A percentile compares a stretch with the other conserved stretches of the same genome.
phyloP scores from a whole-genome alignment of 2,888 invertebrate species.

The Vannuccia rotundouncinata region DNA sequence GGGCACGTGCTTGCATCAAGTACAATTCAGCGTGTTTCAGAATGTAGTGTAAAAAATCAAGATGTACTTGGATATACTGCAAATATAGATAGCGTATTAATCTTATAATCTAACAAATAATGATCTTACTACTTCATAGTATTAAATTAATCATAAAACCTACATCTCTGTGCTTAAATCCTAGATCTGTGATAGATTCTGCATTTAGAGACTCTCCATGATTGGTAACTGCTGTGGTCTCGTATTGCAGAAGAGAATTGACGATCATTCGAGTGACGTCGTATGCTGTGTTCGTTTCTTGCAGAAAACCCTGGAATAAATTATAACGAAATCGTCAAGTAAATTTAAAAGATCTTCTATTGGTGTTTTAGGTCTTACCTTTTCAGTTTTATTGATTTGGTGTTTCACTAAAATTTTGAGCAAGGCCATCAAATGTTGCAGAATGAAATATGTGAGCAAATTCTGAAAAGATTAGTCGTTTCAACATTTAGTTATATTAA shows the following conservation, averaged over 20 bases:
- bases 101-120: neutral
- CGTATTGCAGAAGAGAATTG: slow-evolving; percentile 56
- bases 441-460: slow-evolving; percentile 55
- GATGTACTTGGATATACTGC: slow-evolving; percentile 57
- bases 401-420: slow-evolving; percentile 56
- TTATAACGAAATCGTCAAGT: too few species aligned
- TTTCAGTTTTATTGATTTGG: slow-evolving; percentile 56
- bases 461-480: slow-evolving; percentile 53
- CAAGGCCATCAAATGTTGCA: slow-evolving; percentile 56
- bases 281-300: slow-evolving; percentile 57
- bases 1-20: slow-evolving; percentile 56
- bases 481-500: too few species aligned
- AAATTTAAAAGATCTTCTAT: too few species aligned
- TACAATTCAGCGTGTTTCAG: slow-evolving; percentile 58
- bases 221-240: slow-evolving; percentile 48
- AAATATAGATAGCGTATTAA: slow-evolving; percentile 38
- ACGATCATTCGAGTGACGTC: slow-evolving; percentile 58
- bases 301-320: slow-evolving; percentile 52
- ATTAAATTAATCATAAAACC: too few species aligned
- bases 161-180: neutral
- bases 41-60: slow-evolving; percentile 58
- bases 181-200: neutral
- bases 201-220: neutral
- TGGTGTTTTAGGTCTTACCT: too few species aligned
- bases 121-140: too few species aligned